These are phyloP conservation scores for Nemotelus pantherinus DNA, from an alignment of 2,888 invertebrate genomes.

Conservation along the genomic window DNA sequence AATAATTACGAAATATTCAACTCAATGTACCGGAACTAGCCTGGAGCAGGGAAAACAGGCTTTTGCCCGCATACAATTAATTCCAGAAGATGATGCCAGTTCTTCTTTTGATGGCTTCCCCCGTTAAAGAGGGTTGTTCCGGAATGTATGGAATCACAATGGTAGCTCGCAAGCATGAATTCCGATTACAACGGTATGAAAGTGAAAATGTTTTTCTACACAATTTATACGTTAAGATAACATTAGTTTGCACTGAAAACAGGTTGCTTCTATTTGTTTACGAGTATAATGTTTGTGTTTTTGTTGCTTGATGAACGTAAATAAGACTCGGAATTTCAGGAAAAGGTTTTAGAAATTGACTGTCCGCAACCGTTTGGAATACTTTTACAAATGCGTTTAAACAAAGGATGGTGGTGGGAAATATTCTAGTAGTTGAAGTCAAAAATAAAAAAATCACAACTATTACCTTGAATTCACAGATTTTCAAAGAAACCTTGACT, in stretches of 20 bases:
- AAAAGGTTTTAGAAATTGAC: not conserved
- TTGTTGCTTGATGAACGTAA: not conserved
- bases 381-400: too few relatives aligned
- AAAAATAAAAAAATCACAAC: too few relatives aligned
- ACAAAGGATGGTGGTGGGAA: too few relatives aligned
- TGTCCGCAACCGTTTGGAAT: not conserved
- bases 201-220: not conserved
- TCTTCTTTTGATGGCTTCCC: not conserved
- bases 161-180: not conserved
- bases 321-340: not conserved
- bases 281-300: not conserved
- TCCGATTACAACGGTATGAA: not conserved
- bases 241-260: not conserved
- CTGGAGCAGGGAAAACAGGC: not conserved
- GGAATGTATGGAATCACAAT: constrained; percentile 4
- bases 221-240: not conserved
- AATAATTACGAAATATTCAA: constrained; percentile 30
- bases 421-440: too few relatives aligned
- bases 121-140: constrained; percentile 14
- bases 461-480: too few relatives aligned
- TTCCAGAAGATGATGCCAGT: not conserved
- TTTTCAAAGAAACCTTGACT: too few relatives aligned
- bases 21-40: constrained; percentile 26
- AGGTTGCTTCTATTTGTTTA: not conserved
- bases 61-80: not conserved